Base-by-base conservation (phyloP, 2,888 invertebrate genomes). In the Xanthorhoe designata region DNA sequence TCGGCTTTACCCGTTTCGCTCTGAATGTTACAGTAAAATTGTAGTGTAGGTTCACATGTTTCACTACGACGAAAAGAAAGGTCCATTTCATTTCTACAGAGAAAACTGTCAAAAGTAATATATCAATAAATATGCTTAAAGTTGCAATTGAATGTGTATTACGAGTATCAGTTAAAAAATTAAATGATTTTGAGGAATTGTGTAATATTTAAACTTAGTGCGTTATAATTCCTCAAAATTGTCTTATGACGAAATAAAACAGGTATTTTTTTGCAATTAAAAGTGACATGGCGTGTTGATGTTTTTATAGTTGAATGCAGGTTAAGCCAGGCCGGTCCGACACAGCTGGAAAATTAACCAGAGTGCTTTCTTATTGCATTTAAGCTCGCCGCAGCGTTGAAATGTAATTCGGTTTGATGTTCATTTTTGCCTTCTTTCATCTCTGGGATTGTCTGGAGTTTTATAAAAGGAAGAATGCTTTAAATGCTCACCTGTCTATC, bases 281-380 rank as follows among this genome's bases (percentile, higher is more conserved):
- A 18, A 59, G 54, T 59, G 54, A 50, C 38, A n/a, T 59, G 56
- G 50, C 42, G 5, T 38, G 8, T 19, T 56, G 29, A 64, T 77
- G 78, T 78, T 78, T 84, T 82, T 83, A 81, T 78, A 77, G 77
- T 69, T 73, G 70, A 68, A 73, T 73, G 76, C 72, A 78, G 78
- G 76, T 75, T 74, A 73, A 73, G 72, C 72, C 73, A 68, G 74
- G 69, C 71, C 71, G 71, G 77, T 77, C 75, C 77, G 74, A 76
- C 76, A 74, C 75, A 76, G 77, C 78, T 77, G 79, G 82, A 80
- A 85, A 87, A 88, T 89, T 88, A 91, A 78, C 81, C 78, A 78
- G 87, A 87, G 87, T 88, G 89, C 82, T 85, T 87, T 88, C 85
- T 89, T 88, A 89, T 89, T 89, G 84, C 83, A 80, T 86, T 84